Conservation (phyloP, 1,140 invertebrate genomes). For the Bombus soroeensis region DNA sequence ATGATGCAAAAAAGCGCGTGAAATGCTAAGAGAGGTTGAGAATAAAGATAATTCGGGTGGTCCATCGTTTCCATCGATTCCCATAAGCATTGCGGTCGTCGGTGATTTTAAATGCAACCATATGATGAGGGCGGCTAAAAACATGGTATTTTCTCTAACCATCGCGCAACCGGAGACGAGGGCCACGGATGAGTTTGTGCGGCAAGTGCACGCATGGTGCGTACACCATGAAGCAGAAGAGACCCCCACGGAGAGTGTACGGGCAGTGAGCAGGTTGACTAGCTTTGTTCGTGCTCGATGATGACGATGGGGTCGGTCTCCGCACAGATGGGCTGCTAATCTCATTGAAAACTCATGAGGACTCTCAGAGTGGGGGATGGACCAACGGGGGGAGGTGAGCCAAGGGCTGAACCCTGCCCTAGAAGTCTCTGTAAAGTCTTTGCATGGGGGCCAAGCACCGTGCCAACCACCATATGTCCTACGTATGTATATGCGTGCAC, state of each 20-base stretch:
- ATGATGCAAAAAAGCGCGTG: too few species aligned
- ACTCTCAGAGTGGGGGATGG: slow-evolving; percentile 75
- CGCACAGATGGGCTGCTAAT: slow-evolving; percentile 83
- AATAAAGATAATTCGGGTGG: neutral
- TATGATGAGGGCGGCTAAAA: slow-evolving; percentile 76
- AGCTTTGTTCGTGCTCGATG: slow-evolving; percentile 79
- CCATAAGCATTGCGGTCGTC: slow-evolving; percentile 70
- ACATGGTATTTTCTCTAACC: slow-evolving; percentile 65
- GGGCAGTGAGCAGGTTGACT: slow-evolving; percentile 80
- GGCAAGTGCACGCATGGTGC: slow-evolving; percentile 77
- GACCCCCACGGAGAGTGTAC: slow-evolving; percentile 73
- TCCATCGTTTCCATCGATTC: neutral
- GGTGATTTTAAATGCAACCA: slow-evolving; percentile 77
- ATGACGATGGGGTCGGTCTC: slow-evolving; percentile 79
- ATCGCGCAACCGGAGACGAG: slow-evolving; percentile 22
- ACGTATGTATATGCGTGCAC: slow-evolving; percentile 78
- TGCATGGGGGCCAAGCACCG: slow-evolving; percentile 74
- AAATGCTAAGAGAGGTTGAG: too few species aligned
- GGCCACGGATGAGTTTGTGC: slow-evolving; percentile 59
- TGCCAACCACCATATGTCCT: slow-evolving; percentile 83
- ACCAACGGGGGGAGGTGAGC: slow-evolving; percentile 41
- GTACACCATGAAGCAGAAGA: slow-evolving; percentile 49
- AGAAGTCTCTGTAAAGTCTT: slow-evolving; percentile 66
- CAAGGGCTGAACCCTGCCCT: slow-evolving; percentile 62
- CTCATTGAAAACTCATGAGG: slow-evolving; percentile 83